Conservation (phyloP, 1,140 invertebrate species). For the Sarcophaga bullata region DNA sequence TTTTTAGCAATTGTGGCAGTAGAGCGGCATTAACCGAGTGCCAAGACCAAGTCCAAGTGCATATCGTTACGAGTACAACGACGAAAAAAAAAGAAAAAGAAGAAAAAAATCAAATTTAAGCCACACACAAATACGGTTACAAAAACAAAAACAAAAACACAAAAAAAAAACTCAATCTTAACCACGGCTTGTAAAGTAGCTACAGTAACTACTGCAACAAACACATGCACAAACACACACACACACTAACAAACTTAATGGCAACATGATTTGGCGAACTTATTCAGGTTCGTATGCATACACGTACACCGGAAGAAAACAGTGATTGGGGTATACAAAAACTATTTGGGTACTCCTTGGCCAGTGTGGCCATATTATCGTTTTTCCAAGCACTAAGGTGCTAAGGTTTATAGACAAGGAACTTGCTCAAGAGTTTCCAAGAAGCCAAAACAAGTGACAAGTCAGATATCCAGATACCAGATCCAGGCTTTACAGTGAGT, state of each 20-base stretch:
- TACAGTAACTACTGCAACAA: constrained; percentile 12
- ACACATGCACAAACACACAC: neutral
- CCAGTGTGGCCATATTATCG: too few species aligned
- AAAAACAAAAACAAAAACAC: neutral
- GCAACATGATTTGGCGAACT: neutral
- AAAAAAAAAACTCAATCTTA: neutral
- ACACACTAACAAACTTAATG: neutral
- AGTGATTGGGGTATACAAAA: neutral
- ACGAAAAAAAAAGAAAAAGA: neutral
- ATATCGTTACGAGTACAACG: neutral
- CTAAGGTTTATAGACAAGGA: too few species aligned
- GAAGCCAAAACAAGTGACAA: too few species aligned
- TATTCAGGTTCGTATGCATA: neutral
- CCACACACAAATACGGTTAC: neutral
- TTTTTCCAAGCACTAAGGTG: too few species aligned
- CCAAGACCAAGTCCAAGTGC: constrained; percentile 42
- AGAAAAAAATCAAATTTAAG: neutral
- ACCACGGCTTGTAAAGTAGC: constrained; percentile 36
- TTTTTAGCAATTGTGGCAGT: constrained; percentile 45
- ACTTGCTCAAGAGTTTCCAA: too few species aligned
- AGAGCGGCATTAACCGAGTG: constrained; percentile 35
- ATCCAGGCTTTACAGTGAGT: too few species aligned
- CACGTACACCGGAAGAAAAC: constrained; percentile 7
- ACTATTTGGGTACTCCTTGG: too few species aligned
- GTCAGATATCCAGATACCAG: too few species aligned